Percentiles rank a stretch among this genome's conserved stretches.
Conservation (phyloP, 2,113 vertebrate species). For the Sinocyclocheilus anshuiensis region DNA sequence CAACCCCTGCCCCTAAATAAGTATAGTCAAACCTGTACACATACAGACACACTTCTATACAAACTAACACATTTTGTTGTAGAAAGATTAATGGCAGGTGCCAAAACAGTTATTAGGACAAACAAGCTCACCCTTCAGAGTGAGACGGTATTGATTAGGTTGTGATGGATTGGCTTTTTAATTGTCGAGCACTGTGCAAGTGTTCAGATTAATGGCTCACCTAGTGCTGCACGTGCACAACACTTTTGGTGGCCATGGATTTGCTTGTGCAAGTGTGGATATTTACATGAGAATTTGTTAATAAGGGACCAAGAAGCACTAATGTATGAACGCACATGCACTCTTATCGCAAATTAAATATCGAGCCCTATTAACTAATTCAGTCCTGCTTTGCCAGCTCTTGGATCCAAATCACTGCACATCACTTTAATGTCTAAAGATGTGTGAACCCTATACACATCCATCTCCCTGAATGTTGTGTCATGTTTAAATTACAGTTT, state of each 20-base stretch:
- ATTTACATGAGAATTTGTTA: neutral
- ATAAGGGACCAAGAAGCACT: neutral
- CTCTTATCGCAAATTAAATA: no score
- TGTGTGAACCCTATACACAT: neutral
- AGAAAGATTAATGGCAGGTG: neutral
- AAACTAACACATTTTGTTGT: neutral
- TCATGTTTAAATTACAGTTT: neutral
- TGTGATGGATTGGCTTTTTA: conserved; percentile 27
- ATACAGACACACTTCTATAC: neutral
- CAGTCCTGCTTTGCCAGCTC: neutral
- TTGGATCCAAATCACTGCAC: neutral
- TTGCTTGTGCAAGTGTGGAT: neutral
- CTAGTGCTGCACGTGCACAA: neutral
- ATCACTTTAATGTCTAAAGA: conserved; percentile 1
- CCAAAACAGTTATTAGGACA: neutral
- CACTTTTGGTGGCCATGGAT: neutral
- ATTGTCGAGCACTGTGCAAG: conserved; percentile 15
- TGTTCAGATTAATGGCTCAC: conserved; percentile 28
- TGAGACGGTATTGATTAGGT: conserved; percentile 36
- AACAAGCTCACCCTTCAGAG: neutral
- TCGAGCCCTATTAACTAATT: neutral
- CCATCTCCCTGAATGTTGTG: neutral
- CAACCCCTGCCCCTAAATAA: no score
- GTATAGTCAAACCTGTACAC: no score
- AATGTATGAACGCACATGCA: no score